Base-by-base conservation (phyloP, 2,888 invertebrate genomes). In the Dione juno region DNA sequence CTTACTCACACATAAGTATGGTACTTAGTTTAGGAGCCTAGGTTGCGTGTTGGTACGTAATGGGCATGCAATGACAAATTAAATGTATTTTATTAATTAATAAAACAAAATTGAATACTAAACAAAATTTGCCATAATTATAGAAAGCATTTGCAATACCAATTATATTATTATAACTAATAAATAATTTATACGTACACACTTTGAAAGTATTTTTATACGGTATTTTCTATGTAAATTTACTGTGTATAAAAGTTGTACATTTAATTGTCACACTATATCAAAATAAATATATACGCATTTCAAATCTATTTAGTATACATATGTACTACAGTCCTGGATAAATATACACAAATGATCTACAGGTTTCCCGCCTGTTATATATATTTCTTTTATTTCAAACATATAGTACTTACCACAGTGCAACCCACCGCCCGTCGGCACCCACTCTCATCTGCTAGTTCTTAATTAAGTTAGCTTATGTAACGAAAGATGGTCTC, bases 401-500 rank as follows among this genome's bases (percentile, higher is more conserved):
- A 65, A 66, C 81, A 74, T 65, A 66, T 28, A 28, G 28, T 69
- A 84, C 87, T 71, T 89, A 90, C 90, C 82, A 74, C 78, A 76
- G 5, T 13, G 80, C 87, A 16, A 19, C 81, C 70, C 70, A 80
- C 88, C 86, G 81, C 88, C 88, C 90, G 86, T 83, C 87, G 88
- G 88, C 92, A 86, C 92, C 92, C 89, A 88, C 89, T 91, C 92
- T 91, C 93, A 92, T 93, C 93, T 90, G 88, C 89, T 89, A 92
- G 88, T 93, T 93, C 93, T 93, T 93, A 93, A 93, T 93, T 93
- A 93, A 93, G 92, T 93, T 93, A 93, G 93, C 92, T 93, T 93
- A 93, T 92, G 92, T 93, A 93, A 93, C 93, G 92, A 92, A 92
- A 93, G 93, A 93, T 93, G 93, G 89, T 91, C 93, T 93, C 93